Percentiles rank a stretch among this genome's conserved stretches.
Conservation (phyloP, 2,113 vertebrate species). For the Phalacrocorax brasilianus region DNA sequence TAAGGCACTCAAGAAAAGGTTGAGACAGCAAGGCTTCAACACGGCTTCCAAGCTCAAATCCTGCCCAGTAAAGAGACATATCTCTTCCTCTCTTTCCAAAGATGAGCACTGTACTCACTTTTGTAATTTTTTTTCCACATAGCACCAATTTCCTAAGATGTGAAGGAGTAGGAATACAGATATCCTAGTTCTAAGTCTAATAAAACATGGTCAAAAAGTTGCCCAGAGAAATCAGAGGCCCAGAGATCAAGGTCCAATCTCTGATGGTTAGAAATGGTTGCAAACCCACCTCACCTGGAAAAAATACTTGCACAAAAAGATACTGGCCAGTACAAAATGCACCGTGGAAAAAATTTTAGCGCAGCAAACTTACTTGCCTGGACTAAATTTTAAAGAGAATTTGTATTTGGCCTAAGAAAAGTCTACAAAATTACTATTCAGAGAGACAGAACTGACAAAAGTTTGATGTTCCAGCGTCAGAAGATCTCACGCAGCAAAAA, state of each 20-base stretch:
- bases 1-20: not conserved
- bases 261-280: not conserved
- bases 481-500: not conserved
- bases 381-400: not conserved
- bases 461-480: not conserved
- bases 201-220: not conserved
- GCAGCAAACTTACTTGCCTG: not conserved
- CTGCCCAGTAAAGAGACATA: not conserved
- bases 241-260: not conserved
- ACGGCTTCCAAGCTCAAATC: not conserved
- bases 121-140: not conserved
- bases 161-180: not conserved
- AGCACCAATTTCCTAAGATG: not conserved
- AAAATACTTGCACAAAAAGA: not conserved
- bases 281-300: not conserved
- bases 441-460: not conserved
- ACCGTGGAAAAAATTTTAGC: not conserved
- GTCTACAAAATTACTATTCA: not conserved
- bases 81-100: not conserved
- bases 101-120: not conserved
- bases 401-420: not conserved
- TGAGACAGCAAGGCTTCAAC: not conserved
- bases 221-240: not conserved
- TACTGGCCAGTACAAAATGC: not conserved
- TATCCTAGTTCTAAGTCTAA: not conserved